Base-by-base conservation (phyloP, 2,888 invertebrate species). In the Timandra comae region DNA sequence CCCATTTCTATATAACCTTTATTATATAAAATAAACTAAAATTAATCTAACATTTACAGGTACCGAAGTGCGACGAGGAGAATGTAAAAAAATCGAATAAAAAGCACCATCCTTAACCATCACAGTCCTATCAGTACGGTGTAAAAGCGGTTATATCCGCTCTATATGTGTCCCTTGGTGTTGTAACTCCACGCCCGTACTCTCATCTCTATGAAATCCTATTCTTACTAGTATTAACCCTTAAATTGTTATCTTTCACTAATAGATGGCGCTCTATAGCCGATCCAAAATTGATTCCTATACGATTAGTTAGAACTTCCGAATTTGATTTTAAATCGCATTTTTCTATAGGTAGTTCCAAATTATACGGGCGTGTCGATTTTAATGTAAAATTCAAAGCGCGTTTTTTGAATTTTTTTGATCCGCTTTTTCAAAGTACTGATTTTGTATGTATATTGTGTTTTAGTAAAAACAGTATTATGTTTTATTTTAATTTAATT, bases 1-100 rank as follows among this genome's bases (percentile, higher is more conserved):
- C n/a, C n/a, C n/a, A n/a, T n/a, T n/a, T n/a, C n/a, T n/a, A n/a
- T n/a, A n/a, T n/a, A n/a, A n/a, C n/a, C n/a, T n/a, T n/a, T n/a
- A n/a, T n/a, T n/a, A n/a, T n/a, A n/a, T n/a, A n/a, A n/a, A n/a
- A n/a, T n/a, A n/a, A n/a, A n/a, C n/a, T n/a, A n/a, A n/a, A n/a
- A n/a, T n/a, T n/a, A n/a, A n/a, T n/a, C n/a, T n/a, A n/a, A n/a
- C n/a, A 16, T 1, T 30, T 26, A 1, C 50, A 82, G 82, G 75
- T 85, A 20, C 72, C 84, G 24, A 81, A 79, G 49, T 89, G 90
- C 41, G 93, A 94, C 56, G 94, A 95, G 67, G 95, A 95, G 66
- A 93, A 94, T 64, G 90, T 91, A 73, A 91, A 91, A 86, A 92
- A 92, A 75, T 90, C 90, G 58, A 92, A 91, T 78, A 91, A 91